Evolutionary conservation across 2,797 vertebrate genomes (phyloP).

Genomic region (Chelidonichthys spinosus): DNA sequence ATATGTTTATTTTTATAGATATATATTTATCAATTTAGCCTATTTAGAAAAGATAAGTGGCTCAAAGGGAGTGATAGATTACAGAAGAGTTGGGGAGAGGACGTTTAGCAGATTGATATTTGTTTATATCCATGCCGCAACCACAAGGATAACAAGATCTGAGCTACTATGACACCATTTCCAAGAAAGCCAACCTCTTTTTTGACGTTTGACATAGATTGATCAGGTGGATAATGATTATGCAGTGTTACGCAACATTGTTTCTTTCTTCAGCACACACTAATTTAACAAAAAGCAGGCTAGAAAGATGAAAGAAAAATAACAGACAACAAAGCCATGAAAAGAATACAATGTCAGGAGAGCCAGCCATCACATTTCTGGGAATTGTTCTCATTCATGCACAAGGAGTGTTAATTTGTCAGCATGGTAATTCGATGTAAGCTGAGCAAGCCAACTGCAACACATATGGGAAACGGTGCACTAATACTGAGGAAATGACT

Average conservation of each 20-base stretch:
- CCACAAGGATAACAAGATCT: neutral
- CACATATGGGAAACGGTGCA: conserved; percentile 47
- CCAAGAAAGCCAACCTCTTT: neutral
- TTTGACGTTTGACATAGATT: conserved; percentile 1
- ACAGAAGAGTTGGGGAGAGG: conserved; percentile 18
- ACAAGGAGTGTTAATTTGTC: conserved; percentile 65
- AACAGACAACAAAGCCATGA: conserved; percentile 3
- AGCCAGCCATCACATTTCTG: conserved; percentile 44
- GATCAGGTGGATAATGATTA: neutral
- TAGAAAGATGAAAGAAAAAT: neutral
- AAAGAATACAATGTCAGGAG: neutral
- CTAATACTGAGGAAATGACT: conserved; percentile 50
- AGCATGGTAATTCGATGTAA: conserved; percentile 61
- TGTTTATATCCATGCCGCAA: neutral
- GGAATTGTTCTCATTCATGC: conserved; percentile 40
- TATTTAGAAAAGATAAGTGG: conserved; percentile 12
- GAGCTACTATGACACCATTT: neutral
- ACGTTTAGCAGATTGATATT: neutral
- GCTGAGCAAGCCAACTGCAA: conserved; percentile 58
- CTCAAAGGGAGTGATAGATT: conserved; percentile 10
- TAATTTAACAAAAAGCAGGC: neutral
- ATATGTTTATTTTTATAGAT: conserved; percentile 36
- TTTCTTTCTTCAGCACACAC: neutral
- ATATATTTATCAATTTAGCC: conserved; percentile 9
- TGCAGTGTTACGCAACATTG: neutral